Conservation (phyloP, 2,888 invertebrate species). For the Scrobipalpa atriplicella region DNA sequence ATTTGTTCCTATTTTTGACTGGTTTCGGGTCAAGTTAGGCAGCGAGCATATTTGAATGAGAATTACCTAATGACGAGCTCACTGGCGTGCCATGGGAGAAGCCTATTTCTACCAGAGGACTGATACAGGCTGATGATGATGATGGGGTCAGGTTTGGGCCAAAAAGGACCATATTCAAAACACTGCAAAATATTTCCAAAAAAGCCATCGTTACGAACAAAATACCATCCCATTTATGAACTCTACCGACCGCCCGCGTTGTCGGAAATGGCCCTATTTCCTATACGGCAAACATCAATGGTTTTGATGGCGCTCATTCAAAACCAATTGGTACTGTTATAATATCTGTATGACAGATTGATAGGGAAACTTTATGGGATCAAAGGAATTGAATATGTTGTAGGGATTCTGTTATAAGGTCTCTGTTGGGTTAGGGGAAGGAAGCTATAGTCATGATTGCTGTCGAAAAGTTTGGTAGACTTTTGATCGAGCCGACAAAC, state of each 20-base stretch:
- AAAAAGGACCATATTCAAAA: too few relatives aligned
- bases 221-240: background rate
- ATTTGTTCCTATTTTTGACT: too few relatives aligned
- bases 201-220: background rate
- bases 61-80: too few relatives aligned
- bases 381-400: background rate
- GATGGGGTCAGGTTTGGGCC: too few relatives aligned
- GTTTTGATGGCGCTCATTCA: background rate
- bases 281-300: conserved; percentile 30
- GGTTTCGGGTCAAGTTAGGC: too few relatives aligned
- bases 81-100: too few relatives aligned
- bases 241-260: conserved; percentile 33
- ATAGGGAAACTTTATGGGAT: conserved; percentile 1
- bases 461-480: too few relatives aligned
- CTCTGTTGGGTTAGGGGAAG: background rate
- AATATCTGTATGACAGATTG: conserved; percentile 22
- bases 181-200: too few relatives aligned
- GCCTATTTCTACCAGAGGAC: too few relatives aligned
- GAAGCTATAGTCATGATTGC: background rate
- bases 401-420: background rate
- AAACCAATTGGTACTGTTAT: conserved; percentile 13
- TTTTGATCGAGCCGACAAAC: too few relatives aligned
- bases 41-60: too few relatives aligned
- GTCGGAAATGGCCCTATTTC: conserved; percentile 31
- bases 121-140: too few relatives aligned